Conservation (phyloP, 2,113 vertebrate species). For the Nestor notabilis region DNA sequence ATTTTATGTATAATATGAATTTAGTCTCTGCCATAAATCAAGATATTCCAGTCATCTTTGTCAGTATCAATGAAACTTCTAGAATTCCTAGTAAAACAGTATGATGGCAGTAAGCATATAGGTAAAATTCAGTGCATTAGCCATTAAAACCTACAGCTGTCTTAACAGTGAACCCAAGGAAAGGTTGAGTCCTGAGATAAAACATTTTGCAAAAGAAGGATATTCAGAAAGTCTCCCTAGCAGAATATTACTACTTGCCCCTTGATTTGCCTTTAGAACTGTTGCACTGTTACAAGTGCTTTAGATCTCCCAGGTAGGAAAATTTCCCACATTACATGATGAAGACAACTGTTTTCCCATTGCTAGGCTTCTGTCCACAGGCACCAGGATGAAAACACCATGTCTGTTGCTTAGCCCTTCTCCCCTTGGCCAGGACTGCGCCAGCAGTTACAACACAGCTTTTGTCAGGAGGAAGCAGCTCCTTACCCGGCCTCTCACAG, state of each 20-base stretch:
- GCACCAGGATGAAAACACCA: fast-evolving
- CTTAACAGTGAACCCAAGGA: background rate
- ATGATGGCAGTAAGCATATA: background rate
- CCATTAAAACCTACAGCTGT: background rate
- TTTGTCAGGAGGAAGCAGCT: background rate
- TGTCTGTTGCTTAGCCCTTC: background rate
- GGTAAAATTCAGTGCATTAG: background rate
- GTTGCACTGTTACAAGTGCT: background rate
- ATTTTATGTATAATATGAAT: background rate
- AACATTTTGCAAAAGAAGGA: background rate
- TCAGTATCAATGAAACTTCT: background rate
- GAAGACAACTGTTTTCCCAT: background rate
- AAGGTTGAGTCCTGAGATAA: background rate
- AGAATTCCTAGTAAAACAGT: background rate
- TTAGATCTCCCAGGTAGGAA: background rate
- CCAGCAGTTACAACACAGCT: background rate
- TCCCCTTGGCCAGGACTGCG: background rate
- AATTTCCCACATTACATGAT: background rate
- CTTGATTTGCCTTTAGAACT: background rate
- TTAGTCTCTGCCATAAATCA: background rate
- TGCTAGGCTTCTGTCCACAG: background rate
- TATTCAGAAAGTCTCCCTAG: background rate
- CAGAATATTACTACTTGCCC: background rate
- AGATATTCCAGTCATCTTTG: background rate
- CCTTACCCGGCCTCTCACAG: background rate